Conservation (phyloP, 2,888 invertebrate species). For the Diabrotica balteata region DNA sequence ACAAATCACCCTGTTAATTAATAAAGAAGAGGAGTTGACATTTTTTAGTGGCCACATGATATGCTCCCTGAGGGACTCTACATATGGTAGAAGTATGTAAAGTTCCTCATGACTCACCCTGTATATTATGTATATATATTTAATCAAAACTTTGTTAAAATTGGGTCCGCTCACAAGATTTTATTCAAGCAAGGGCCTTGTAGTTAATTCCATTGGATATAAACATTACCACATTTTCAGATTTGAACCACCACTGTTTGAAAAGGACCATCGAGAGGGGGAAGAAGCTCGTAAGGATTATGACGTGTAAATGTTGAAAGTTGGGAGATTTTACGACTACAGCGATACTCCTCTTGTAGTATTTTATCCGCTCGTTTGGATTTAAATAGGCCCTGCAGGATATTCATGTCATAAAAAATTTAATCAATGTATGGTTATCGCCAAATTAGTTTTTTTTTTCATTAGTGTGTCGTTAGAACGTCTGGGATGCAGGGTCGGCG, state of each 20-base stretch:
- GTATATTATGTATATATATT: no score
- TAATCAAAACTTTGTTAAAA: no score
- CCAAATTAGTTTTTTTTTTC: slow-evolving; percentile 6
- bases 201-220: no score
- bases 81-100: no score
- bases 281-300: slow-evolving; percentile 37
- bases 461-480: neutral
- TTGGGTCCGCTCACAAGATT: no score
- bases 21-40: no score
- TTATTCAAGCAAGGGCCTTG: no score
- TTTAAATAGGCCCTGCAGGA: slow-evolving; percentile 26
- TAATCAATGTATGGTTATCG: slow-evolving; percentile 15
- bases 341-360: slow-evolving; percentile 30
- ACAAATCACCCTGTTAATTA: no score
- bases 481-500: neutral
- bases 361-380: slow-evolving; percentile 30
- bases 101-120: no score
- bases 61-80: no score
- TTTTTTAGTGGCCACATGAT: no score
- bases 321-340: slow-evolving; percentile 42
- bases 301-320: slow-evolving; percentile 44
- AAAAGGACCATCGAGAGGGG: slow-evolving; percentile 6
- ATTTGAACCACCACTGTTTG: slow-evolving; percentile 2
- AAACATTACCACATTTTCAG: no score
- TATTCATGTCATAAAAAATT: slow-evolving; percentile 30